A percentile compares a stretch with the other conserved stretches of the same genome.
These are phyloP conservation scores for Dicerorhinus sumatrensis DNA, from an alignment of 2,113 vertebrate genomes.

Conservation along the genomic window DNA sequence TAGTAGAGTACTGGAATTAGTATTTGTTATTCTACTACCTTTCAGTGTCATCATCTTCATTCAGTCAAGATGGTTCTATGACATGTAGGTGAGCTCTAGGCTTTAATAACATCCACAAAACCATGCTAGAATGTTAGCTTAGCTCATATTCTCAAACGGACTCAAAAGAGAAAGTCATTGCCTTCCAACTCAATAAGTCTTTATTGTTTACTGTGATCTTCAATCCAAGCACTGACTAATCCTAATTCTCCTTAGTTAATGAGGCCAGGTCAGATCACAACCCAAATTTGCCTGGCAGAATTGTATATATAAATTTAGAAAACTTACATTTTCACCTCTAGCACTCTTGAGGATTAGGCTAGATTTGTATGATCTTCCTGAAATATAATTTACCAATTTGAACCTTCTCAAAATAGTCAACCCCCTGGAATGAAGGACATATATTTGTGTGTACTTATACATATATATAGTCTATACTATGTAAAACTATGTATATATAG, in stretches of 20 bases:
- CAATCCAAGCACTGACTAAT: conserved; percentile 61
- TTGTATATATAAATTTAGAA: conserved; percentile 3
- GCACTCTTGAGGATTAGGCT: background rate
- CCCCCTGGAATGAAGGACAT: background rate
- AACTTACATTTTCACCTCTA: background rate
- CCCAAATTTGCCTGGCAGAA: background rate
- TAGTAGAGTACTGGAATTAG: background rate
- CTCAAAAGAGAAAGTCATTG: conserved; percentile 16
- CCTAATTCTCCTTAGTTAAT: conserved; percentile 55
- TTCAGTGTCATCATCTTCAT: background rate
- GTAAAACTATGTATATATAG: background rate
- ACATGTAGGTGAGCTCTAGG: background rate
- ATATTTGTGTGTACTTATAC: background rate
- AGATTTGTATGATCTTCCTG: conserved; percentile 27
- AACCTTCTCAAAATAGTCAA: conserved; percentile 48
- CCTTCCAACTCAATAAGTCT: conserved; percentile 48
- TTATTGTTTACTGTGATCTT: conserved; percentile 52
- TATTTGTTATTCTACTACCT: background rate
- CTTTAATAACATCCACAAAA: conserved; percentile 18
- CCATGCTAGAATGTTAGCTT: background rate
- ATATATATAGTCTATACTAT: background rate
- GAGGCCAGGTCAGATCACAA: background rate
- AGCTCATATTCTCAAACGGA: background rate
- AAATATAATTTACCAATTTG: conserved; percentile 47
- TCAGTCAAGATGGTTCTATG: background rate